Evolutionary conservation across 2,797 vertebrate genomes (phyloP).

Genomic region (Eulemur albifrons): DNA sequence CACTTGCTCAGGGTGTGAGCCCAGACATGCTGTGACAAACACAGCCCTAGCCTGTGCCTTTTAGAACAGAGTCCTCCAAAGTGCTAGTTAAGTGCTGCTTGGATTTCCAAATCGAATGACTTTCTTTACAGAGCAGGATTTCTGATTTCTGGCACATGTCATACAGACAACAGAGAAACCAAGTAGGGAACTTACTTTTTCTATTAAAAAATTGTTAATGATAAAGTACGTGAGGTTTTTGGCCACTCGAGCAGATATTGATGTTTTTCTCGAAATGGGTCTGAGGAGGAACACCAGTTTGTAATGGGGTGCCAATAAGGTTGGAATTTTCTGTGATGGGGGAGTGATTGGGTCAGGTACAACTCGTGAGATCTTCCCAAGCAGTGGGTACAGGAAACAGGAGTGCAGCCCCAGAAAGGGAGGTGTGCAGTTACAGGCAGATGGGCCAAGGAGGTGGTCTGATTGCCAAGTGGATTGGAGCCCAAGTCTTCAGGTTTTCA

Average conservation of each 20-base stretch:
- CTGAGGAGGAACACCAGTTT: not conserved
- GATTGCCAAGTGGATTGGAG: conserved; percentile 49
- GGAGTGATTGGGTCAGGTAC: not conserved
- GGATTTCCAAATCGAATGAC: not conserved
- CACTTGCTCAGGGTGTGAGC: not conserved
- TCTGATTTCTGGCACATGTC: not conserved
- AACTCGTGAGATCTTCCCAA: not conserved
- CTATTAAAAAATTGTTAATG: not conserved
- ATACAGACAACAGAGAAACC: not conserved
- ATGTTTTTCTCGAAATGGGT: not conserved
- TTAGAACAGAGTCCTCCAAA: not conserved
- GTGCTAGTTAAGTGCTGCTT: not conserved
- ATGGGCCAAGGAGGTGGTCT: not conserved
- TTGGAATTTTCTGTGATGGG: not conserved
- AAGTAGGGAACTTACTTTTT: not conserved
- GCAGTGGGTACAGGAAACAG: not conserved
- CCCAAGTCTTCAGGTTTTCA: conserved; percentile 38
- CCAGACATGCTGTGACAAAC: not conserved
- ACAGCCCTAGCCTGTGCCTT: not conserved
- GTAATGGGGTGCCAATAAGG: not conserved
- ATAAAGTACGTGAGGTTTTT: not conserved
- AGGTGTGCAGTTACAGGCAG: conserved; percentile 33
- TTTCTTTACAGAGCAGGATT: not conserved
- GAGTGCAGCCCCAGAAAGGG: not conserved
- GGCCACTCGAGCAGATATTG: not conserved